Percentiles rank a stretch among this genome's conserved stretches.
Evolutionary conservation across 2,888 invertebrate genomes (phyloP).

Genomic region (Polydrusus cervinus): DNA sequence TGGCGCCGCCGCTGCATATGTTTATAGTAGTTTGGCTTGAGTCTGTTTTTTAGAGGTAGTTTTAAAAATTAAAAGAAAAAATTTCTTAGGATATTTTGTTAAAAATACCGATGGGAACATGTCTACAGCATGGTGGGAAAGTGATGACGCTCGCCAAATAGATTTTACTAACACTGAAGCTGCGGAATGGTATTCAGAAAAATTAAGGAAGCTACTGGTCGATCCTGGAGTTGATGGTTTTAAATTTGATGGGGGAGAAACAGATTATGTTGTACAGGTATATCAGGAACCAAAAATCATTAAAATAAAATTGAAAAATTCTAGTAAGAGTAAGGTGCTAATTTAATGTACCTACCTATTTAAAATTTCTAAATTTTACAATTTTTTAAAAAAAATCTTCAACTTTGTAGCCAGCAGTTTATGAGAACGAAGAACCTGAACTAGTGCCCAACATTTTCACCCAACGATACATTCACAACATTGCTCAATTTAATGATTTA

Average conservation of each 20-base stretch:
- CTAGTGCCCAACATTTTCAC: constrained; percentile 76
- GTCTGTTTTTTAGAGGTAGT: too few species aligned
- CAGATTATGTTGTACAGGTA: constrained; percentile 79
- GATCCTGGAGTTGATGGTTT: constrained; percentile 82
- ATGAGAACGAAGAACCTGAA: constrained; percentile 72
- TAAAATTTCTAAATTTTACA: too few species aligned
- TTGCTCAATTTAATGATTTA: constrained; percentile 76
- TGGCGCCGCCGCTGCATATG: too few species aligned
- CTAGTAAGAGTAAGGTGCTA: too few species aligned
- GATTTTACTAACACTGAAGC: constrained; percentile 84
- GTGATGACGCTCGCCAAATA: constrained; percentile 74
- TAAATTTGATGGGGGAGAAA: constrained; percentile 89
- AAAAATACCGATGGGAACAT: constrained; percentile 72
- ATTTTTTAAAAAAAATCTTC: too few species aligned
- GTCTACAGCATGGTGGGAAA: constrained; percentile 73
- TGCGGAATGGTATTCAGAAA: constrained; percentile 74
- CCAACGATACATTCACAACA: constrained; percentile 74
- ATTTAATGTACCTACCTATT: too few species aligned
- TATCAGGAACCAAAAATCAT: neutral
- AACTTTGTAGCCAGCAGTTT: constrained; percentile 57
- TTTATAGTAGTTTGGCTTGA: too few species aligned
- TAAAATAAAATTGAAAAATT: too few species aligned
- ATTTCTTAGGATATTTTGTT: constrained; percentile 72
- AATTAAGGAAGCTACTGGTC: constrained; percentile 73
- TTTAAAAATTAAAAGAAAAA: too few species aligned